Percentiles rank a stretch among this genome's conserved stretches.
These are phyloP conservation scores for Vultur gryphus DNA, from an alignment of 2,797 vertebrate species.

Conservation along the genomic window DNA sequence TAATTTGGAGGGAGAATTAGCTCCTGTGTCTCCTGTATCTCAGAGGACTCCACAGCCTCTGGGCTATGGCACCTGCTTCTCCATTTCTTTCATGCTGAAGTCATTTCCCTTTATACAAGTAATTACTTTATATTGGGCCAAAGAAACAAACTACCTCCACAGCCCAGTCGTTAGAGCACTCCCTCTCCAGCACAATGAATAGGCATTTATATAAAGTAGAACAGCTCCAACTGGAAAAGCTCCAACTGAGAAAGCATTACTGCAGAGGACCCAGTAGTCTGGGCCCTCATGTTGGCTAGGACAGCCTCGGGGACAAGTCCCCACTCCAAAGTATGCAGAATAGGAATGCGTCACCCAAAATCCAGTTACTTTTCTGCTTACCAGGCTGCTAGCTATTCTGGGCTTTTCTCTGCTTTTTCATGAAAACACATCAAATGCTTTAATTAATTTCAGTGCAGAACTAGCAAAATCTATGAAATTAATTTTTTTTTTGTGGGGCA, in stretches of 20 bases:
- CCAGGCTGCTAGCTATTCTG: neutral
- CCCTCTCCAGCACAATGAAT: conserved; percentile 47
- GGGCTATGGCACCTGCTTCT: neutral
- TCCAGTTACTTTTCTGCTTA: neutral
- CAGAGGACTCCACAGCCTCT: neutral
- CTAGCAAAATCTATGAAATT: neutral
- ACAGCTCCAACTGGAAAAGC: conserved; percentile 49
- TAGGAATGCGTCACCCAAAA: neutral
- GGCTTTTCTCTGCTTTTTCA: neutral
- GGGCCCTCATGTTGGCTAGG: neutral
- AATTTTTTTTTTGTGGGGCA: neutral
- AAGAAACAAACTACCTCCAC: conserved; percentile 23
- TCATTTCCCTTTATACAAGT: conserved; percentile 19
- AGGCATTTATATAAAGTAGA: conserved; percentile 58
- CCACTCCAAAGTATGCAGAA: neutral
- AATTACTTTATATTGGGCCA: conserved; percentile 33
- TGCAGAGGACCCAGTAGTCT: conserved; percentile 43
- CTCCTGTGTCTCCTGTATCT: neutral
- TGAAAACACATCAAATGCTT: neutral
- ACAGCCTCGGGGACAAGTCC: neutral
- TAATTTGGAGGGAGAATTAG: conserved; percentile 18
- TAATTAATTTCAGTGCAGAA: neutral
- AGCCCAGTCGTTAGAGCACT: conserved; percentile 29
- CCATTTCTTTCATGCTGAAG: conserved; percentile 17
- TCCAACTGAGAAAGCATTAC: conserved; percentile 47